phyloP scores from a whole-genome alignment of 1,140 invertebrate genomes.

The Macrostomum lignano region DNA sequence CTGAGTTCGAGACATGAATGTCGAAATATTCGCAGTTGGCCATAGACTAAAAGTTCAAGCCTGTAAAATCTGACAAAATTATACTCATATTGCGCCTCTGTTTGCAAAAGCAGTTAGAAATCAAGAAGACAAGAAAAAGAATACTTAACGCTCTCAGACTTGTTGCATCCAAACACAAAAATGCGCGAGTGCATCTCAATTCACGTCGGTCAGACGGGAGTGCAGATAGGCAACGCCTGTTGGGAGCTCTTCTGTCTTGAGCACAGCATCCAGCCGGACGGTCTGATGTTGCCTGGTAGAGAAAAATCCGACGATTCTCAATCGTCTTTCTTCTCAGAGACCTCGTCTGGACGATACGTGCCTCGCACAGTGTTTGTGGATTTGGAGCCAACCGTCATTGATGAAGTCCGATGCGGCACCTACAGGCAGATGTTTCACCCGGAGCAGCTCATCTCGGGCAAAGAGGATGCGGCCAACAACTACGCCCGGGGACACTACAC shows the following conservation, averaged over 20 bases:
- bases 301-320: too few relatives aligned
- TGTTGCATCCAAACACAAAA: too few relatives aligned
- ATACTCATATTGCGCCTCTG: too few relatives aligned
- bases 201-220: constrained; percentile 55
- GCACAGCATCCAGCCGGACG: constrained; percentile 2
- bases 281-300: too few relatives aligned
- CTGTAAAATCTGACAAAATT: too few relatives aligned
- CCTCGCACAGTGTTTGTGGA: constrained; percentile 12
- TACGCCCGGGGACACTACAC: constrained; percentile 34
- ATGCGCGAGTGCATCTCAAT: constrained; percentile 51
- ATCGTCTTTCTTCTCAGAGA: constrained; percentile 14
- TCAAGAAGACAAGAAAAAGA: too few relatives aligned
- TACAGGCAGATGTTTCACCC: constrained; percentile 19
- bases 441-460: constrained; percentile 19
- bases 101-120: too few relatives aligned
- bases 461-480: constrained; percentile 28
- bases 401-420: constrained; percentile 14
- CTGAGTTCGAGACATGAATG: too few relatives aligned
- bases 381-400: constrained; percentile 15
- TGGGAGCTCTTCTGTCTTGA: constrained; percentile 13
- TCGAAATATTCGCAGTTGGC: too few relatives aligned
- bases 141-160: too few relatives aligned
- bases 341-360: constrained; percentile 7
- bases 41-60: too few relatives aligned
- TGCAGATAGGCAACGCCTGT: constrained; percentile 48